Evolutionary conservation across 1,140 invertebrate species (phyloP).

Genomic region (Thaumetopoea pityocampa): DNA sequence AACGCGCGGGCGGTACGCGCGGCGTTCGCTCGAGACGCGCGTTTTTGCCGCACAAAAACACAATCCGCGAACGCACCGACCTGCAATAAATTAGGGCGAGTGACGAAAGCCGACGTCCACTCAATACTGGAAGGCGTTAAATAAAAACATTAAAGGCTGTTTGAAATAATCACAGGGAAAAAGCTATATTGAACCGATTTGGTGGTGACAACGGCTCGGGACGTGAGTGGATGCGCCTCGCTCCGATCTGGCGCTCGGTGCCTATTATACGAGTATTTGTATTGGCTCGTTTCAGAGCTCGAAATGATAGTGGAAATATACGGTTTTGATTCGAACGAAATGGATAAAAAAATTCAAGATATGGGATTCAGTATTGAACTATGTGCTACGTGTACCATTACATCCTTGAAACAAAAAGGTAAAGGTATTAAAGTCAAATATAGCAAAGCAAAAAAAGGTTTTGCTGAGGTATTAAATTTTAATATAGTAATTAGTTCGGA

Average conservation of each 20-base stretch:
- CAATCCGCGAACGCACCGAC: conserved; percentile 41
- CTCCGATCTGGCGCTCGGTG: conserved; percentile 18
- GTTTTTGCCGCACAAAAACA: conserved; percentile 63
- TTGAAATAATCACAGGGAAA: conserved; percentile 64
- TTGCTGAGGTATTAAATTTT: too few relatives aligned
- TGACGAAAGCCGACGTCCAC: conserved; percentile 59
- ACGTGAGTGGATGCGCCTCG: conserved; percentile 30
- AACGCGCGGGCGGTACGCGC: conserved; percentile 48
- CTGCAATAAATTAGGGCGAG: conserved; percentile 64
- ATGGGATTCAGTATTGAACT: too few relatives aligned
- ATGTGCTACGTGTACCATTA: too few relatives aligned
- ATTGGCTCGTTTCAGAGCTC: conserved; percentile 19
- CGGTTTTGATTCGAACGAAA: conserved; percentile 10
- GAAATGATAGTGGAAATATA: conserved; percentile 19
- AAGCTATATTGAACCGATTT: conserved; percentile 62
- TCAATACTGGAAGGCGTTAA: conserved; percentile 60
- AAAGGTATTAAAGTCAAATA: too few relatives aligned
- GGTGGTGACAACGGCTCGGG: conserved; percentile 37
- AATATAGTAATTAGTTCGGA: too few relatives aligned
- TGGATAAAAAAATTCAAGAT: too few relatives aligned
- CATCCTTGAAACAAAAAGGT: too few relatives aligned
- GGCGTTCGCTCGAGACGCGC: conserved; percentile 18
- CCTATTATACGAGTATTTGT: conserved; percentile 22
- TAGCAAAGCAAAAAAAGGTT: too few relatives aligned
- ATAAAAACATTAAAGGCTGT: conserved; percentile 70